Evolutionary conservation across 2,113 vertebrate species (phyloP), one percentile per base, ranked within the genome.

Genomic region (Entelurus aequoreus): DNA sequence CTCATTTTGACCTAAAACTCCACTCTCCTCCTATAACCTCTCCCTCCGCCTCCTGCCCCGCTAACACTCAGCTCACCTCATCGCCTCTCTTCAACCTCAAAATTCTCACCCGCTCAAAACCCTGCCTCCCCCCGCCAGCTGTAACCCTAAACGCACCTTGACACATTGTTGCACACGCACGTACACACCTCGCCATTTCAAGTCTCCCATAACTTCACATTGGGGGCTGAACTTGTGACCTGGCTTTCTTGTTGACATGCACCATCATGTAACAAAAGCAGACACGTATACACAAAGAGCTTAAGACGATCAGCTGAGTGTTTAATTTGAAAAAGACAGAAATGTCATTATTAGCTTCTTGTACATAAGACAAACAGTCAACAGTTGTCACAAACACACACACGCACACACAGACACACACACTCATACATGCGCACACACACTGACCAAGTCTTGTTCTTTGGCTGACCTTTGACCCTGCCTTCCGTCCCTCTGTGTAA

Each of bases 181-280:
- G 48, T 42, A 71, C 57, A 76, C 66, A 65, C 69, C 66, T 21
- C 10, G 47, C 16, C 51, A 37, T 66, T 78, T 79, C 72, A 78
- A 75, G 63, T 84, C 81, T 76, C 75, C 68, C 71, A 71, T 83
- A 84, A 87, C 84, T 79, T 84, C 80, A 77, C 83, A 79, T 77
- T 3, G 60, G 4, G 62, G 55, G 68, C 60, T 81, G 77, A 44
- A 77, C 64, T 3, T 28, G 55, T 44, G 50, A 0, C 55, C n/a
- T 10, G 13, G 55, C 66, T 55, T 12, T 55, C 58, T 42, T 42
- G 10, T 6, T 40, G 54, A 44, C 53, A 13, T 54, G 35, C 35
- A 54, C n/a, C 8, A 19, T 19, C 16, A 6, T 11, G 13, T 58
- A 42, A 6, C 19, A 46, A 52, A 36, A 71, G 6, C 50, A 21